phyloP scores from a whole-genome alignment of 1,140 invertebrate genomes.

The Drosophila sulfurigaster region DNA sequence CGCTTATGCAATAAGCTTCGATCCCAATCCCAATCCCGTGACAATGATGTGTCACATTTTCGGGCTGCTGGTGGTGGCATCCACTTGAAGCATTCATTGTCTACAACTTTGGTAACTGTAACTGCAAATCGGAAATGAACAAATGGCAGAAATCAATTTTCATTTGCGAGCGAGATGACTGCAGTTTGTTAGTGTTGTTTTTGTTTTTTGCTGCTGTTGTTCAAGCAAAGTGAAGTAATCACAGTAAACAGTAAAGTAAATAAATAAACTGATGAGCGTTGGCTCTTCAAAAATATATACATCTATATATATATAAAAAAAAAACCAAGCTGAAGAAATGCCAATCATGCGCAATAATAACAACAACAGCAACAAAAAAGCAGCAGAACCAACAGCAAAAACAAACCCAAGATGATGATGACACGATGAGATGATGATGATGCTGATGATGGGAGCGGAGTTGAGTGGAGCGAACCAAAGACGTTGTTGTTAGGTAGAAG shows the following conservation, averaged over 20 bases:
- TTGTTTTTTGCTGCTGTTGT: constrained; percentile 11
- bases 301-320: constrained; percentile 31
- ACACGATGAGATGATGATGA: constrained; percentile 29
- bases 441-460: constrained; percentile 8
- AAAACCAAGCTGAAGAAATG: constrained; percentile 62
- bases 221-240: constrained; percentile 70
- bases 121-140: constrained; percentile 68
- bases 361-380: constrained; percentile 48
- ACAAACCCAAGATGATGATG: constrained; percentile 30
- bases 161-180: constrained; percentile 40
- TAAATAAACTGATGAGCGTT: constrained; percentile 68
- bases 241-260: constrained; percentile 65
- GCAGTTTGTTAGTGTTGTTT: constrained; percentile 29
- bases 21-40: constrained; percentile 34
- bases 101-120: constrained; percentile 30
- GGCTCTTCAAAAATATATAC: constrained; percentile 5
- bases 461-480: constrained; percentile 10
- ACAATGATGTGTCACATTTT: constrained; percentile 64
- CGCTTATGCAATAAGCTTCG: constrained; percentile 52
- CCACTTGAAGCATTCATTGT: constrained; percentile 25
- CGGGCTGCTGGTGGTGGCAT: constrained; percentile 7
- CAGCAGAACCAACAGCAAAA: constrained; percentile 20
- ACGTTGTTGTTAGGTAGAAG: neutral
- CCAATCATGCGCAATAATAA: constrained; percentile 81
- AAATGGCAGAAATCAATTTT: constrained; percentile 70